phyloP scores from a whole-genome alignment of 2,113 vertebrate genomes.

The Fukomys damarensis region DNA sequence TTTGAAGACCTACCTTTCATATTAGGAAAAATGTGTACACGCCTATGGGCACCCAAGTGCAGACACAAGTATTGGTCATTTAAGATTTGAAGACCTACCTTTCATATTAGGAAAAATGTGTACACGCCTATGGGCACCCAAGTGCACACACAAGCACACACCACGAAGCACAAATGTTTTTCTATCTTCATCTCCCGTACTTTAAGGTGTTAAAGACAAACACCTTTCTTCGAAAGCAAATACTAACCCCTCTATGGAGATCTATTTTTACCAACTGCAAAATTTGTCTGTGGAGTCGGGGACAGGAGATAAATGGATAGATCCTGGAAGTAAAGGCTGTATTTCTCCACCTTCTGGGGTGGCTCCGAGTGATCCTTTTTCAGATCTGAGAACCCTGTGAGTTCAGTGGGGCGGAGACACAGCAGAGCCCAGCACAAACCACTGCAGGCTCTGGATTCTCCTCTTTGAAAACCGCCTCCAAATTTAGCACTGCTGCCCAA shows the following conservation, averaged over 20 bases:
- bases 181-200: not conserved
- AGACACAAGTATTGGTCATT: not conserved
- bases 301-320: not conserved
- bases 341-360: not conserved
- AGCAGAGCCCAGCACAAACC: too few species aligned
- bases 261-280: not conserved
- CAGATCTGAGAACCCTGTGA: not conserved
- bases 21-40: not conserved
- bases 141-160: not conserved
- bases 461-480: accelerated
- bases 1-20: not conserved
- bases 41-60: not conserved
- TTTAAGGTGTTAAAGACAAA: not conserved
- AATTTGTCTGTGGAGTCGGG: not conserved
- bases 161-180: not conserved
- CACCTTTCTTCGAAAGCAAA: not conserved
- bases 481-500: accelerated
- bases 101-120: not conserved
- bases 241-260: not conserved
- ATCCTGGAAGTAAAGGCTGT: not conserved
- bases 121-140: not conserved
- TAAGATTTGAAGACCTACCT: not conserved
- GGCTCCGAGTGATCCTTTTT: not conserved
- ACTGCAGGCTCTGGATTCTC: accelerated
- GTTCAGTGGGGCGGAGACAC: not conserved